Evolutionary conservation across 2,888 invertebrate species (phyloP).

Genomic region (Trichopoda pennipes): DNA sequence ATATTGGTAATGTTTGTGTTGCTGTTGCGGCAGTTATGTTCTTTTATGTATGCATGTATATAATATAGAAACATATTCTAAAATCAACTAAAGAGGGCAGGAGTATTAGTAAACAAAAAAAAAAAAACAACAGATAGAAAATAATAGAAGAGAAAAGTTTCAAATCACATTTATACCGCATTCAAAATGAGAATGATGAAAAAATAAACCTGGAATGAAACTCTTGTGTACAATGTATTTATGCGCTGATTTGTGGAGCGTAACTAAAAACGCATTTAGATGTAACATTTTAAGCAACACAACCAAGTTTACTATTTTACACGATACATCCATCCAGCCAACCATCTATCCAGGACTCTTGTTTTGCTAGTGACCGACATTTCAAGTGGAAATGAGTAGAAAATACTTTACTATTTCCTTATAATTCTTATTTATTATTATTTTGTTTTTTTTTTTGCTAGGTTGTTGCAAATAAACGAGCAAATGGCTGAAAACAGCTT

Average conservation of each 20-base stretch:
- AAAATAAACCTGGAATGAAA: conserved; percentile 47
- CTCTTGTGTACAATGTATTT: conserved; percentile 62
- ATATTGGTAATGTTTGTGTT: not conserved
- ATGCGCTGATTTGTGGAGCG: conserved; percentile 66
- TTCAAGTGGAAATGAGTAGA: conserved; percentile 68
- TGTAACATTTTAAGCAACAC: conserved; percentile 56
- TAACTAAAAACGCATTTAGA: conserved; percentile 66
- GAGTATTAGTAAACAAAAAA: not conserved
- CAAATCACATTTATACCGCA: not conserved
- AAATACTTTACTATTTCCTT: conserved; percentile 62
- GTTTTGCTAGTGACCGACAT: conserved; percentile 70
- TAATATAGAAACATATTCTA: conserved; percentile 1
- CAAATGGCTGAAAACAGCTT: conserved; percentile 36
- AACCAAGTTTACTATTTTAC: conserved; percentile 44
- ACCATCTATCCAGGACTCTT: conserved; percentile 61
- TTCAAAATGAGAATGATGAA: conserved; percentile 16
- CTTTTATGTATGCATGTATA: not conserved
- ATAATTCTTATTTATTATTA: conserved; percentile 40
- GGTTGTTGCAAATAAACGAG: conserved; percentile 55
- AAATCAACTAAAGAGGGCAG: conserved; percentile 6
- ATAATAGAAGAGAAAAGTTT: not conserved
- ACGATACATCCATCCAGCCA: conserved; percentile 46
- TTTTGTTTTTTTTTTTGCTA: conserved; percentile 28
- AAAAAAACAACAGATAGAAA: conserved; percentile 43
- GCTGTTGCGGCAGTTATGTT: too few species aligned